Base-by-base conservation (phyloP, 2,113 vertebrate genomes). In the Gallinago undulata region DNA sequence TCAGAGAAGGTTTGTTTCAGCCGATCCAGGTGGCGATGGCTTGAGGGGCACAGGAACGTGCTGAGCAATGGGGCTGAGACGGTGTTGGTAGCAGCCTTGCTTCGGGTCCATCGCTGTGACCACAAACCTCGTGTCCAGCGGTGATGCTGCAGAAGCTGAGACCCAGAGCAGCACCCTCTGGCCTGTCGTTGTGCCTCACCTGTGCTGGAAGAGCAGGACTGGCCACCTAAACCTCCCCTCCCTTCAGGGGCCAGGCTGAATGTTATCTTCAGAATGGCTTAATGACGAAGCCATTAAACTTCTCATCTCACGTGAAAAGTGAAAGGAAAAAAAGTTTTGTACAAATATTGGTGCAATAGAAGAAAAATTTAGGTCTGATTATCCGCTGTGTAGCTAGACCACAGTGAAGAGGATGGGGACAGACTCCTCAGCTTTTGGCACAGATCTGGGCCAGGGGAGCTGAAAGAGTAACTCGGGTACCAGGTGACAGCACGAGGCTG, bases 71-170 rank as follows among this genome's bases (percentile, higher is more conserved):
- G 19, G 68, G 18, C 37, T 63, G 41, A 51, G 51, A 35, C 72
- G 14, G 7, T n/a, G n/a, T 9, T 70, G 51, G 47, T 19, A 24
- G 47, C 10, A 10, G 51, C 21, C 47, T 80, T 5, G 2, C 7
- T 63, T 19, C 43, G 19, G 16, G 41, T 53, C 55, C 23, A 2
- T 14, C 2, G 1, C 69, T 68, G 69, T 43, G 33, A 60, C 75
- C 47, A 72, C 60, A 63, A 39, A 11, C 43, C 31, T 77, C 27
- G 3, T 4, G 9, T 47, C 21, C 0, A 0, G 22, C 0, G 0
- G 28, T 43, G 91, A 60, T 3, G 23, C 45, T 66, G 39, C 30
- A 17, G 73, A 75, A 68, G 69, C 60, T 57, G 73, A 78, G 56
- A 48, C 11, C 24, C 56, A 64, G 35, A 60, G 1, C 51, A 92